Base-by-base conservation (phyloP, 2,888 invertebrate species). In the Caenorhabditis virilis region DNA sequence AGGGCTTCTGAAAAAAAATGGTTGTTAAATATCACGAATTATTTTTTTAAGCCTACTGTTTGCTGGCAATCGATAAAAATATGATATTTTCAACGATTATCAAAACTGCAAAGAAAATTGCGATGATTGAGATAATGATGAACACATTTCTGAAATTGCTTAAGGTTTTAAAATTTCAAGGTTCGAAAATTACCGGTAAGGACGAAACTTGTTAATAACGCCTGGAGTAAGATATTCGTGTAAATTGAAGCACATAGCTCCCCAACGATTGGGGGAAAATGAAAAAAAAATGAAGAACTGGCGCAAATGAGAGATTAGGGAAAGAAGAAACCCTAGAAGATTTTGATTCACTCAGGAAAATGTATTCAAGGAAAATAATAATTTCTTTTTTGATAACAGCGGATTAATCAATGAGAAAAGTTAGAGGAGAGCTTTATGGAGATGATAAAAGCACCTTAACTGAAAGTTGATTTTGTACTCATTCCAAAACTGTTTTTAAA, bases 51-150 rank as follows among this genome's bases (percentile, higher is more conserved):
- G 50, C 51, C 46, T 38, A 67, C 66, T 67, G 61, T 67, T 55
- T 57, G 35, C 61, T 61, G 26, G 47, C 49, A 7, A 58, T 58
- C 4, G 66, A 55, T 2, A 67, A 43, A 23, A 67, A 61, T 13
- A 67, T 55, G 11, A 61, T 52, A 36, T 61, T 67, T 25, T 67
- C 66, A 16, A 54, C 50, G 33, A 61, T 51, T 16, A 67, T 61
- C 2, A 67, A 43, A n/a, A 61, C 11, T 1, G 61, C 57, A 33
- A 61, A 61, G 27, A 61, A 58, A 5, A 67, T 57, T 4, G 61
- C 59, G 2, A 67, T 23, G 1, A 35, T 36, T 1, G 66, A 47
- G 7, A 67, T 61, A 20, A 41, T 36, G 3, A 58, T 35, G 45
- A 67, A 61, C 0, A 67, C 41, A 33, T 50, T 61, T 25, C 59